Percentiles rank a stretch among this genome's conserved stretches.
Conservation (phyloP, 2,797 vertebrate genomes). For the Macropodus opercularis region DNA sequence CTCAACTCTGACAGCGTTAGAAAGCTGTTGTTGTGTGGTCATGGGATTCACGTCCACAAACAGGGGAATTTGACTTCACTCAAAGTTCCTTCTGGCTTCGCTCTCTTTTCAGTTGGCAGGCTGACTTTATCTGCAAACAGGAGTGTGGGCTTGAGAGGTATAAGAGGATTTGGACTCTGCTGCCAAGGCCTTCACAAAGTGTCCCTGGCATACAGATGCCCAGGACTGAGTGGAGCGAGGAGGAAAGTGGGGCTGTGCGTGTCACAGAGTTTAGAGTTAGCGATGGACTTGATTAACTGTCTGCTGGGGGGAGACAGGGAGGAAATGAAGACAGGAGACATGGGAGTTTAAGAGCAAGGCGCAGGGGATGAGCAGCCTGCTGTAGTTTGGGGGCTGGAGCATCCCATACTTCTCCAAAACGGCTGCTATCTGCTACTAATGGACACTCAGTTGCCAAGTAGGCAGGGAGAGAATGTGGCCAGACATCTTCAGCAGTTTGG, state of each 20-base stretch:
- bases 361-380: conserved; percentile 30
- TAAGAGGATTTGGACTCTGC: conserved; percentile 68
- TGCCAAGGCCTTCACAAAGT: conserved; percentile 63
- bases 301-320: conserved; percentile 54
- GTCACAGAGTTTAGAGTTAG: conserved; percentile 58
- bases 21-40: conserved; percentile 2
- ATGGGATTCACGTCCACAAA: conserved; percentile 29
- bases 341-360: conserved; percentile 14
- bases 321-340: conserved; percentile 68
- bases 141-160: conserved; percentile 48
- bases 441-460: conserved; percentile 48
- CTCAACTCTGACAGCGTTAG: not conserved
- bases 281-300: conserved; percentile 77
- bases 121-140: conserved; percentile 64
- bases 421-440: conserved; percentile 65
- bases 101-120: conserved; percentile 40
- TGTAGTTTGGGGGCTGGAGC: conserved; percentile 45
- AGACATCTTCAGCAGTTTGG: conserved; percentile 29
- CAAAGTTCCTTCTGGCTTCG: conserved; percentile 38
- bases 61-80: conserved; percentile 40
- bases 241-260: conserved; percentile 38
- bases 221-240: conserved; percentile 34
- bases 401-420: conserved; percentile 58
- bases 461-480: conserved; percentile 28
- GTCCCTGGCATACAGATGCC: conserved; percentile 73